Evolutionary conservation across 2,113 vertebrate species (phyloP).

Genomic region (Trochalopteron elliotii): DNA sequence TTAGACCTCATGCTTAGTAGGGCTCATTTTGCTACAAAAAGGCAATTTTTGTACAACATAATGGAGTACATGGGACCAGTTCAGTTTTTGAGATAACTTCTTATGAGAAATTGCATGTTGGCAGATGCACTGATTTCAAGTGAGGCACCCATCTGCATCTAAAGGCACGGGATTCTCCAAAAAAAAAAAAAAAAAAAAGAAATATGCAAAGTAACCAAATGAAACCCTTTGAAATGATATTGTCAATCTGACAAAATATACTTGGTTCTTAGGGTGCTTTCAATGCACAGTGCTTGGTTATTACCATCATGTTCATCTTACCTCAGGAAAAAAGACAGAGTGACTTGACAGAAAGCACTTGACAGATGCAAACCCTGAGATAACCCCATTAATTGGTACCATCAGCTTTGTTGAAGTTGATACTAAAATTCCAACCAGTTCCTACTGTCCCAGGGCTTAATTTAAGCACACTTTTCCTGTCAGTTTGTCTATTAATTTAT

Average conservation of each 20-base stretch:
- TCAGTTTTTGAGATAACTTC: neutral
- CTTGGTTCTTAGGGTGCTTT: neutral
- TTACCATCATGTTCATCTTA: neutral
- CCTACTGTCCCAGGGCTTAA: neutral
- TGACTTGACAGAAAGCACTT: neutral
- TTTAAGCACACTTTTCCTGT: neutral
- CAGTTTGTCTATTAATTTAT: neutral
- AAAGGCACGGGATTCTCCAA: neutral
- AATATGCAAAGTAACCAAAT: neutral
- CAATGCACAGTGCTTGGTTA: neutral
- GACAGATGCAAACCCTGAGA: neutral
- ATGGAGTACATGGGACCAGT: neutral
- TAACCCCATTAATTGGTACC: neutral
- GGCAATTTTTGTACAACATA: neutral
- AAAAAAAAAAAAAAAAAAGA: neutral
- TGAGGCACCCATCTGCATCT: neutral
- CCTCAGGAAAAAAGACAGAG: neutral
- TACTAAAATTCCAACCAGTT: neutral
- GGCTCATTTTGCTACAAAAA: neutral
- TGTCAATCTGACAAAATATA: neutral
- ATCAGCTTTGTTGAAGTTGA: neutral
- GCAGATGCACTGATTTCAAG: neutral
- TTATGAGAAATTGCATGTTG: neutral
- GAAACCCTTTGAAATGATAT: neutral
- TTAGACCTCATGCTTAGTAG: neutral